Evolutionary conservation across 1,140 invertebrate species (phyloP).

Genomic region (Delia radicum): DNA sequence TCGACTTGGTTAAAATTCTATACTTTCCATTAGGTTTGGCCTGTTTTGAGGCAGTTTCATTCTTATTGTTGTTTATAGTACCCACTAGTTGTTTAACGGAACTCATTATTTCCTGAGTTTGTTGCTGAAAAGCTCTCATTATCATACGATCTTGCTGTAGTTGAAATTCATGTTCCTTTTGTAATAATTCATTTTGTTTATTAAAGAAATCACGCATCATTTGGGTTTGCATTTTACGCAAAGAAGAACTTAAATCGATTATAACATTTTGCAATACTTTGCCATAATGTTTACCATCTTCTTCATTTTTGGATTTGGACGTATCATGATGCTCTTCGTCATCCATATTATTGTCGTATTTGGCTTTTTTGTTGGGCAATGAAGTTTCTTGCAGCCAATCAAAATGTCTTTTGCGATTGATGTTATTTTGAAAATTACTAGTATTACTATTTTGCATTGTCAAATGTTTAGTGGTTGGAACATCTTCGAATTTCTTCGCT

Average conservation of each 20-base stretch:
- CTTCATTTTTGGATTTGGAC: neutral
- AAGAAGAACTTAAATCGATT: slow-evolving; percentile 35
- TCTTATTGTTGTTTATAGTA: neutral
- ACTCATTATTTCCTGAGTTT: slow-evolving; percentile 37
- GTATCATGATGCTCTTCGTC: neutral
- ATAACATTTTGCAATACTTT: slow-evolving; percentile 19
- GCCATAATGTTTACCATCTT: slow-evolving; percentile 28
- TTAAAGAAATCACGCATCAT: slow-evolving; percentile 45
- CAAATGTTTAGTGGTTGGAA: neutral
- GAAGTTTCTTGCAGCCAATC: neutral
- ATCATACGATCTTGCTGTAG: slow-evolving; percentile 42
- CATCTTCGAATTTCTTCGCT: neutral
- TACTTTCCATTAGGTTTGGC: neutral
- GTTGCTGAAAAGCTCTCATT: slow-evolving; percentile 42
- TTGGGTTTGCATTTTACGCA: slow-evolving; percentile 41
- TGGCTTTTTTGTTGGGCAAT: neutral
- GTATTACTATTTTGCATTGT: neutral
- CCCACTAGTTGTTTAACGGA: slow-evolving; percentile 31
- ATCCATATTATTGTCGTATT: neutral
- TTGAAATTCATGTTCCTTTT: slow-evolving; percentile 48
- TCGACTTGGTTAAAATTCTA: neutral
- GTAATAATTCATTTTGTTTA: slow-evolving; percentile 42
- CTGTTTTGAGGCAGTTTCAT: neutral
- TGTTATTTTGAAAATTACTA: neutral
- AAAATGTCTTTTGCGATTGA: neutral